Evolutionary conservation across 2,888 invertebrate species (phyloP).

Genomic region (Oasisia sp.): DNA sequence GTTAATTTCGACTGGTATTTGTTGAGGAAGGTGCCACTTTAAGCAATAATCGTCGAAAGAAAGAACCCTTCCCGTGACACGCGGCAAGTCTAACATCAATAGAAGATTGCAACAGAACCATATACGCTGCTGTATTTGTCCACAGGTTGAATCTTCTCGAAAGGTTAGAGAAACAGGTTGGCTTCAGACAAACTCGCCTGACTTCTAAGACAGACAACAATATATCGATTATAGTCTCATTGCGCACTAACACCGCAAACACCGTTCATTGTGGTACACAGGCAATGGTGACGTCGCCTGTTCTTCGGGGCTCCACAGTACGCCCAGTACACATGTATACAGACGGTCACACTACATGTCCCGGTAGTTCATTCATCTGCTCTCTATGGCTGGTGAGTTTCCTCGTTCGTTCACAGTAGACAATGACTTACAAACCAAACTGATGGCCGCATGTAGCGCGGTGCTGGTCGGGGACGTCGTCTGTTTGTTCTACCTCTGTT

Average conservation of each 20-base stretch:
- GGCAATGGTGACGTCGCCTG: not conserved
- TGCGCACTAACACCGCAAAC: not conserved
- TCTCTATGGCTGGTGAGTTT: no score
- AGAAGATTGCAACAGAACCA: not conserved
- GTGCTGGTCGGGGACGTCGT: not conserved
- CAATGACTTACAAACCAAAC: not conserved
- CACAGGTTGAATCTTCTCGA: not conserved
- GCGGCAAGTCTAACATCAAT: not conserved
- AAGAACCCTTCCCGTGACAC: not conserved
- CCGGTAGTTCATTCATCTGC: not conserved
- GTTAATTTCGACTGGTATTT: not conserved
- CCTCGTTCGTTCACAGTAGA: not conserved
- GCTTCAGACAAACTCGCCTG: not conserved
- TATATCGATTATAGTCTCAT: not conserved
- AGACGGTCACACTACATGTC: not conserved
- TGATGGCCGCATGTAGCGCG: not conserved
- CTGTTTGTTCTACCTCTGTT: not conserved
- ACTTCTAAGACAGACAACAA: not conserved
- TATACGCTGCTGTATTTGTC: not conserved
- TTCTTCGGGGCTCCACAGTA: not conserved
- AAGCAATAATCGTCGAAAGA: not conserved
- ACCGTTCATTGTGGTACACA: not conserved
- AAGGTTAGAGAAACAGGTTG: not conserved
- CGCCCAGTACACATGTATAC: not conserved
- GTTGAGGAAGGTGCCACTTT: not conserved